Conservation (phyloP, 2,888 invertebrate genomes). For the Theodoxus fluviatilis region DNA sequence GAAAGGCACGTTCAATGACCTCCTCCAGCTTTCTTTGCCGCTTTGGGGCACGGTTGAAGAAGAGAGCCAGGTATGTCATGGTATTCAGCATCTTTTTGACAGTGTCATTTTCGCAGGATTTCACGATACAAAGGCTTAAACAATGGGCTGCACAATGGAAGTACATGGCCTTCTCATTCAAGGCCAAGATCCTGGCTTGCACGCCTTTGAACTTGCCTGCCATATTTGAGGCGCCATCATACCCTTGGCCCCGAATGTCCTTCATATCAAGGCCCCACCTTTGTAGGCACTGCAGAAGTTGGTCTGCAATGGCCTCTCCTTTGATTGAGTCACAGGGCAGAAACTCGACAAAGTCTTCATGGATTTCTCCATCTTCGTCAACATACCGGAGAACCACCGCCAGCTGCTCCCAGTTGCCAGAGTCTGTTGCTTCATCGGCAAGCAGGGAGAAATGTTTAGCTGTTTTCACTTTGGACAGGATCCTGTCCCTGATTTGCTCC, state of each 20-base stretch:
- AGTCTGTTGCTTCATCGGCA: constrained; percentile 36
- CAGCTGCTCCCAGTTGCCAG: constrained; percentile 32
- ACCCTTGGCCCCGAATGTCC: constrained; percentile 31
- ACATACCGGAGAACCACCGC: constrained; percentile 30
- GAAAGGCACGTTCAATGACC: too few relatives aligned
- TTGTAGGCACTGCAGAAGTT: constrained; percentile 20
- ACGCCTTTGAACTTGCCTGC: constrained; percentile 29
- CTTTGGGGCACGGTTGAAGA: too few relatives aligned
- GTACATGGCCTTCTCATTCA: constrained; percentile 30
- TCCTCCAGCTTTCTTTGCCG: too few relatives aligned
- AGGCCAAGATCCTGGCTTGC: constrained; percentile 28
- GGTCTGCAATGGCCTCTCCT: constrained; percentile 17
- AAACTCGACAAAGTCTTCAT: constrained; percentile 29
- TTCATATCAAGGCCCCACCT: constrained; percentile 24
- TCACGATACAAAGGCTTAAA: constrained; percentile 30
- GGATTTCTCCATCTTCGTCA: background rate
- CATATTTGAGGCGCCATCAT: constrained; percentile 34
- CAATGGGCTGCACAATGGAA: constrained; percentile 34
- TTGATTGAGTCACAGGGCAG: constrained; percentile 27
- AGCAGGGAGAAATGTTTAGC: constrained; percentile 31
- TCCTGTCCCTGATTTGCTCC: constrained; percentile 23
- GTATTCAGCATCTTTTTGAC: background rate
- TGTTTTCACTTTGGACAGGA: constrained; percentile 25
- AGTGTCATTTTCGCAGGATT: constrained; percentile 20
- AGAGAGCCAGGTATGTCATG: background rate